Base-by-base conservation (phyloP, 2,888 invertebrate species). In the Dione vanillae region DNA sequence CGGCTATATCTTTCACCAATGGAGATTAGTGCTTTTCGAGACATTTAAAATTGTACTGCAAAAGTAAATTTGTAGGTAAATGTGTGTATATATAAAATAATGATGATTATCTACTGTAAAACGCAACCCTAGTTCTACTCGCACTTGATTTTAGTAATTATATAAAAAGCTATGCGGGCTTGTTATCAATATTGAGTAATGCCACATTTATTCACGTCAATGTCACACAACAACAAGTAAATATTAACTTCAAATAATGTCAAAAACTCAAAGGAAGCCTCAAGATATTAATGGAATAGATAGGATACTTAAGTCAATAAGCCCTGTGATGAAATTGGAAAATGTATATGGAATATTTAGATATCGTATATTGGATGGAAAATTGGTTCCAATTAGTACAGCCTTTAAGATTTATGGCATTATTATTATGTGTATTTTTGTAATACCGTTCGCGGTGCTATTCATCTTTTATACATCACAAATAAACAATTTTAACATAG, bases 321-420 rank as follows among this genome's bases (percentile, higher is more conserved):
- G 35, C 11, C 61, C 62, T 7, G 19, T 68, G 43, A 35, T 37
- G 16, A 68, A 37, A 19, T 20, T 68, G 43, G 68, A 68, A 68
- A 68, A 52, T 37, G 41, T 27, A 10, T 68, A 11, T 37, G 68
- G 68, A n/a, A 27, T 62, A 45, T 68, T 68, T 35, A 52, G 68
- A 45, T 68, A 37, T 16, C 16, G 19, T 10, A 19, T 62, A 19
- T 11, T 35, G 2, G 27, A 43, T 6, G 61, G 49, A 41, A 43
- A 16, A 19, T 41, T 68, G 45, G 35, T 8, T 61, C 51, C 35
- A 19, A 52, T n/a, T 27, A 61, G n/a, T 35, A 40, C 9, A 7
- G 5, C 10, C 2, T 51, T 68, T 59, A 62, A 62, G 43, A 45
- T 62, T 54, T 68, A 52, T 45, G 43, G 52, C 14, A 43, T 68